phyloP scores from a whole-genome alignment of 2,797 vertebrate species.

The Enteromius treurensis region DNA sequence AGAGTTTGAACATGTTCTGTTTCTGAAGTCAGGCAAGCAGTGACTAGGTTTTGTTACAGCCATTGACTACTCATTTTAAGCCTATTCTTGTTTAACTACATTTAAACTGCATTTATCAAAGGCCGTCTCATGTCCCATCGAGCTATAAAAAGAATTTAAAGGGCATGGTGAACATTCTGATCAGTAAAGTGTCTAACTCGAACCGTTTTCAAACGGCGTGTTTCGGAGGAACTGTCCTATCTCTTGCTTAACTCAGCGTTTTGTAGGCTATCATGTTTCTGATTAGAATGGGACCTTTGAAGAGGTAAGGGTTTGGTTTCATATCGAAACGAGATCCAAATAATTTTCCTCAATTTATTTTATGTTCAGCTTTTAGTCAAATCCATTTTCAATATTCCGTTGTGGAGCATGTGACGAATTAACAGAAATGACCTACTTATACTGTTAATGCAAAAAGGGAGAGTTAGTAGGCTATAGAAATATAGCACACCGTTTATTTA shows the following conservation, averaged over 20 bases:
- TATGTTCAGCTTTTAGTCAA: slow-evolving; percentile 59
- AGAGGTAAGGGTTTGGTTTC: slow-evolving; percentile 57
- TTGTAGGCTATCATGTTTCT: slow-evolving; percentile 53
- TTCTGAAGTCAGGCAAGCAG: background rate
- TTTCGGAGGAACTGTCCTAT: slow-evolving; percentile 41
- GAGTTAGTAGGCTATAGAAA: slow-evolving; percentile 15
- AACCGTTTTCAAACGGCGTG: slow-evolving; percentile 40
- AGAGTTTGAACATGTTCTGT: background rate
- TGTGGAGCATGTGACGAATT: slow-evolving; percentile 46
- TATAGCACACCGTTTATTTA: background rate
- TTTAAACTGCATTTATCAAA: slow-evolving; percentile 48
- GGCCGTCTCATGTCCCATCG: slow-evolving; percentile 35
- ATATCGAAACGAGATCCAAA: slow-evolving; percentile 56
- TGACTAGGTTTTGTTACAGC: slow-evolving; percentile 2
- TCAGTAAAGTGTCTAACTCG: slow-evolving; percentile 51
- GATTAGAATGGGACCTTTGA: slow-evolving; percentile 59
- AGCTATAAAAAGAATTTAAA: slow-evolving; percentile 45
- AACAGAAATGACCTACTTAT: background rate
- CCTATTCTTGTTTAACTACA: slow-evolving; percentile 18
- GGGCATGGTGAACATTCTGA: slow-evolving; percentile 47
- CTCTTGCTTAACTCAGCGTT: slow-evolving; percentile 43
- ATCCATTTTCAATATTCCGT: background rate
- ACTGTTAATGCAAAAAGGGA: slow-evolving; percentile 5
- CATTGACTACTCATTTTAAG: slow-evolving; percentile 9
- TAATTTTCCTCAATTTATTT: slow-evolving; percentile 63